Evolutionary conservation across 2,113 vertebrate species (phyloP).

Genomic region (Chaetodon auriga): DNA sequence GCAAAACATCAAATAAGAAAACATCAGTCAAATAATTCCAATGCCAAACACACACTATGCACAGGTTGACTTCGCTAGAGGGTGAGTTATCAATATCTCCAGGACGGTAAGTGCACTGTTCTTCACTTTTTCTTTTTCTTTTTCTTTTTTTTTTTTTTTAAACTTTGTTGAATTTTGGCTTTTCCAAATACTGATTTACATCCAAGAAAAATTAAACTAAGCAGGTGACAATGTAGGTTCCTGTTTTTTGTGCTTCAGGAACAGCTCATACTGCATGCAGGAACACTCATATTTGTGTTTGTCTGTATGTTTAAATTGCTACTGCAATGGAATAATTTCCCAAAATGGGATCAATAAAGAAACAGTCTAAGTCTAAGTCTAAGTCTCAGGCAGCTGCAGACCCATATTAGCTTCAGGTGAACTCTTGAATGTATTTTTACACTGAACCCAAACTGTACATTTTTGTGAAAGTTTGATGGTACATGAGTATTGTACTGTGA

Average conservation of each 20-base stretch:
- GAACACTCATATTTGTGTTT: too few relatives aligned
- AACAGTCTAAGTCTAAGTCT: too few relatives aligned
- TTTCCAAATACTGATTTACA: not conserved
- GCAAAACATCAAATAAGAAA: constrained; percentile 8
- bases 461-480: too few relatives aligned
- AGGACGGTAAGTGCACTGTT: not conserved
- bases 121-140: not conserved
- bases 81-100: not conserved
- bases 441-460: too few relatives aligned
- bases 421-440: too few relatives aligned
- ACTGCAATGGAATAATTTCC: too few relatives aligned
- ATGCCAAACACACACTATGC: not conserved
- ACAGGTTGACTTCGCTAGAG: not conserved
- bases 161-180: not conserved
- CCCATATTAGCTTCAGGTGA: too few relatives aligned
- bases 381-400: too few relatives aligned
- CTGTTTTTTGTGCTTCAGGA: not conserved
- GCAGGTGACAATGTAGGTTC: not conserved
- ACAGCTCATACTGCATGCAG: too few relatives aligned
- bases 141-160: not conserved
- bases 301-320: too few relatives aligned
- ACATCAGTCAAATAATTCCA: constrained; percentile 8
- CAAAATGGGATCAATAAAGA: too few relatives aligned
- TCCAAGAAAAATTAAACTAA: not conserved
- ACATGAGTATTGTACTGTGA: too few relatives aligned